Percentiles rank a stretch among this genome's conserved stretches.
These are phyloP conservation scores for Platorchestia sp. DNA, from an alignment of 1,140 invertebrate genomes.

Conservation along the genomic window DNA sequence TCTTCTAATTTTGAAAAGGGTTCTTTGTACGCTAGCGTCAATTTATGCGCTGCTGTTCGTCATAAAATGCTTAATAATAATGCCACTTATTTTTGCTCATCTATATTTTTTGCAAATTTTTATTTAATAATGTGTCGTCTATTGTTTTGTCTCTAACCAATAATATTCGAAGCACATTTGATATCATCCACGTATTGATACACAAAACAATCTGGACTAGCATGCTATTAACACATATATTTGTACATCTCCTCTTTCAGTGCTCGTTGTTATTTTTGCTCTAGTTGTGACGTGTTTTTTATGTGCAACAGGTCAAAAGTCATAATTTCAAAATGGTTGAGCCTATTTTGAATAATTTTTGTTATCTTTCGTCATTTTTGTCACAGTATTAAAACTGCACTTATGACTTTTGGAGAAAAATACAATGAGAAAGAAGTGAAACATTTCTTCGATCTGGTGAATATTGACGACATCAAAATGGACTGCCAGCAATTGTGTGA, in stretches of 20 bases:
- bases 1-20: not conserved
- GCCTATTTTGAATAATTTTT: not conserved
- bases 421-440: conserved; percentile 93
- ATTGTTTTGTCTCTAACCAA: too few relatives aligned
- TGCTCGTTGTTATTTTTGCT: not conserved
- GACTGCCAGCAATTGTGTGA: conserved; percentile 77
- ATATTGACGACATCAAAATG: conserved; percentile 88
- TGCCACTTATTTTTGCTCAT: not conserved
- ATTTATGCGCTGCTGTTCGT: not conserved
- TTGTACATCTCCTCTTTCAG: not conserved
- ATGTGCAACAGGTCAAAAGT: not conserved
- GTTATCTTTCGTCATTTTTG: not conserved
- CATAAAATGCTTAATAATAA: not conserved
- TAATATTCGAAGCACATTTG: too few relatives aligned
- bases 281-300: not conserved
- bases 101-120: not conserved
- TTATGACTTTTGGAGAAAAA: conserved; percentile 97
- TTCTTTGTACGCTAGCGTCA: not conserved
- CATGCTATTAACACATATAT: not conserved
- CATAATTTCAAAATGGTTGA: not conserved
- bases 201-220: not conserved
- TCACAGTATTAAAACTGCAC: conserved; percentile 82
- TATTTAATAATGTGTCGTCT: too few relatives aligned
- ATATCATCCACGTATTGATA: too few relatives aligned
- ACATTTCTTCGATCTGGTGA: conserved; percentile 94